Percentiles rank a stretch among this genome's conserved stretches.
These are phyloP conservation scores for Peromyscus nudipes DNA, from an alignment of 2,797 vertebrate genomes.

Conservation along the genomic window DNA sequence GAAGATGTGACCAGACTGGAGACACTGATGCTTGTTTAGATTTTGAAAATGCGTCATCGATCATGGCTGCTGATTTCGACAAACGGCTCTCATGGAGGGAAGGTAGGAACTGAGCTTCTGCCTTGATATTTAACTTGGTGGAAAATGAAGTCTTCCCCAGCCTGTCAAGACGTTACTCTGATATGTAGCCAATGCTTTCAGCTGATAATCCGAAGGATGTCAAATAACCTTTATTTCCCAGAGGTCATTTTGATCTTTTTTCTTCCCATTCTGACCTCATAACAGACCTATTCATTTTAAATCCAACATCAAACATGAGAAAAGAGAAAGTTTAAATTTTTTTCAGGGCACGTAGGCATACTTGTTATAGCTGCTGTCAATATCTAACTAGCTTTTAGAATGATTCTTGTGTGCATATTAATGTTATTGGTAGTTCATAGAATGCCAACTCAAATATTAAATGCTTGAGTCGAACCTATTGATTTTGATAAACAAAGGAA, in stretches of 20 bases:
- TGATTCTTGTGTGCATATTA: not conserved
- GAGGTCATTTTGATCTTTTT: slow-evolving; percentile 76
- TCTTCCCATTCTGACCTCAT: slow-evolving; percentile 67
- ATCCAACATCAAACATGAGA: slow-evolving; percentile 59
- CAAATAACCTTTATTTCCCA: slow-evolving; percentile 73
- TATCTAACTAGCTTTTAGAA: not conserved
- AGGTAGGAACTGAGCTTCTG: slow-evolving; percentile 1
- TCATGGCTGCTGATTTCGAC: slow-evolving; percentile 65
- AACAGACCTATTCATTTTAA: slow-evolving; percentile 72
- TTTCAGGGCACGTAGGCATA: not conserved
- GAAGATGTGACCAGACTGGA: slow-evolving; percentile 78
- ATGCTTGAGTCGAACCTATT: not conserved
- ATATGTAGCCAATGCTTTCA: slow-evolving; percentile 62
- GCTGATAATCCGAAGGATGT: slow-evolving; percentile 69
- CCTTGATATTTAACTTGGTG: slow-evolving; percentile 65
- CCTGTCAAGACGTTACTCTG: slow-evolving; percentile 35
- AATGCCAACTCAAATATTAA: not conserved
- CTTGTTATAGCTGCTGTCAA: not conserved
- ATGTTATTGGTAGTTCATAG: not conserved
- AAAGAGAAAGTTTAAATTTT: slow-evolving; percentile 31
- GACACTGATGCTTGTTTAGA: slow-evolving; percentile 72
- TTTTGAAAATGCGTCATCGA: slow-evolving; percentile 78
- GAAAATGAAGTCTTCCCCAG: slow-evolving; percentile 75
- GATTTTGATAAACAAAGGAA: slow-evolving; percentile 37
- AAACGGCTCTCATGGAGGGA: slow-evolving; percentile 35